A percentile compares a stretch with the other conserved stretches of the same genome.
Conservation (phyloP, 2,797 vertebrate genomes). For the Spea hammondii region DNA sequence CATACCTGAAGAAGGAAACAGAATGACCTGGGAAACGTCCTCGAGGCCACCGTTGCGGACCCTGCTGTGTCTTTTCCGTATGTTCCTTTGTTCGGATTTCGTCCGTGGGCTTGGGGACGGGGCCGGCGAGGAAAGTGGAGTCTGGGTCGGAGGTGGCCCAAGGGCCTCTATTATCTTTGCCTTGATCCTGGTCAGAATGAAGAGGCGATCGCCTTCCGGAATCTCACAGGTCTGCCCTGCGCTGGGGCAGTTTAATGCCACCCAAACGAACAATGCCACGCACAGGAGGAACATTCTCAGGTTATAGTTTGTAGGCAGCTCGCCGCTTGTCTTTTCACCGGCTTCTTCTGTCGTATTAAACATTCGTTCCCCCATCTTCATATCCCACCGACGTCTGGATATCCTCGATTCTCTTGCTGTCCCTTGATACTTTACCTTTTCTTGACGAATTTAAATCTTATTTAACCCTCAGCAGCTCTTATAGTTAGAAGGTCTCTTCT, state of each 20-base stretch:
- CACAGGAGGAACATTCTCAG: slow-evolving; percentile 55
- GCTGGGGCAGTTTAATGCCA: background rate
- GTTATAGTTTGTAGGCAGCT: background rate
- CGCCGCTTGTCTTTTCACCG: background rate
- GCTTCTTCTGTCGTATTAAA: background rate
- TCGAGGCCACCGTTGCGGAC: slow-evolving; percentile 46
- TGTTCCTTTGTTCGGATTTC: slow-evolving; percentile 50
- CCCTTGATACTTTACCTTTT: too few relatives aligned
- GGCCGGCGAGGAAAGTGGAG: slow-evolving; percentile 29
- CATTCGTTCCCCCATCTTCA: background rate
- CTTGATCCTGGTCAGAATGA: slow-evolving; percentile 70
- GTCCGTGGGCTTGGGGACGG: background rate
- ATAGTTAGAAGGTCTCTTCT: background rate
- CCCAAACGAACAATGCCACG: slow-evolving; percentile 61
- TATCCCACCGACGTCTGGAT: background rate
- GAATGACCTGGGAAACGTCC: slow-evolving; percentile 77
- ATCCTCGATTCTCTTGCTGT: background rate
- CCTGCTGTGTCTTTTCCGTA: slow-evolving; percentile 58
- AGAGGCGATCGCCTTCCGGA: slow-evolving; percentile 58
- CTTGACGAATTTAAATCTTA: background rate
- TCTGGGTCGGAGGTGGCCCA: slow-evolving; percentile 53
- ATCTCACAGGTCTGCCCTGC: slow-evolving; percentile 57
- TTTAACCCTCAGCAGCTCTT: background rate
- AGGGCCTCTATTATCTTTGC: slow-evolving; percentile 66
- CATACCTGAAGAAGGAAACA: slow-evolving; percentile 86